Percentiles rank a stretch among this genome's conserved stretches.
These are phyloP conservation scores for Ophion ventricosus DNA, from an alignment of 2,888 invertebrate species.

Conservation along the genomic window DNA sequence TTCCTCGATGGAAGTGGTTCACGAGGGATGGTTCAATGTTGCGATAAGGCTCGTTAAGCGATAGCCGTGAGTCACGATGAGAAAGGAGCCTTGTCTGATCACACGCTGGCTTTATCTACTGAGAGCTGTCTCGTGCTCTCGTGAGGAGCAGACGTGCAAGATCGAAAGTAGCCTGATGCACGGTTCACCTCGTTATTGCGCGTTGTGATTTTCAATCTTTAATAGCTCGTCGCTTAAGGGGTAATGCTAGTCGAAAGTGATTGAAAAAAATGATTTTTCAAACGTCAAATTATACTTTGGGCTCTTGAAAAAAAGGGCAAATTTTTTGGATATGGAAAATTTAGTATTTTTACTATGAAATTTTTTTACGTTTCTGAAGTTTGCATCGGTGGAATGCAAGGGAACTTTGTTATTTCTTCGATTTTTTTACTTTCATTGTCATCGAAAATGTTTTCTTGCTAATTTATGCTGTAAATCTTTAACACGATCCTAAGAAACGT, in stretches of 20 bases:
- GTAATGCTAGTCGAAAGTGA: background rate
- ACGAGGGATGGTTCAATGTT: background rate
- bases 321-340: too few relatives aligned
- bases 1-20: background rate
- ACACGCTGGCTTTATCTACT: constrained; percentile 10
- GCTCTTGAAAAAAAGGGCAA: too few relatives aligned
- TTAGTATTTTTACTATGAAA: too few relatives aligned
- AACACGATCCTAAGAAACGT: background rate
- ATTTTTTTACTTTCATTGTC: background rate
- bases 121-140: background rate
- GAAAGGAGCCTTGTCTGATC: constrained; percentile 7
- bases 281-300: too few relatives aligned
- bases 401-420: too few relatives aligned
- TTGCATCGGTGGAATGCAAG: too few relatives aligned
- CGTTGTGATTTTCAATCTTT: background rate
- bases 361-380: too few relatives aligned
- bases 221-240: background rate
- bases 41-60: constrained; percentile 1
- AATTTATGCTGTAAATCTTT: background rate
- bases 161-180: background rate
- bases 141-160: background rate
- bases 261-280: too few relatives aligned
- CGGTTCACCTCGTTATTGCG: background rate
- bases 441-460: background rate
- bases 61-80: background rate